phyloP scores from a whole-genome alignment of 2,797 vertebrate species.

The Cynodonichthys magdalenae region DNA sequence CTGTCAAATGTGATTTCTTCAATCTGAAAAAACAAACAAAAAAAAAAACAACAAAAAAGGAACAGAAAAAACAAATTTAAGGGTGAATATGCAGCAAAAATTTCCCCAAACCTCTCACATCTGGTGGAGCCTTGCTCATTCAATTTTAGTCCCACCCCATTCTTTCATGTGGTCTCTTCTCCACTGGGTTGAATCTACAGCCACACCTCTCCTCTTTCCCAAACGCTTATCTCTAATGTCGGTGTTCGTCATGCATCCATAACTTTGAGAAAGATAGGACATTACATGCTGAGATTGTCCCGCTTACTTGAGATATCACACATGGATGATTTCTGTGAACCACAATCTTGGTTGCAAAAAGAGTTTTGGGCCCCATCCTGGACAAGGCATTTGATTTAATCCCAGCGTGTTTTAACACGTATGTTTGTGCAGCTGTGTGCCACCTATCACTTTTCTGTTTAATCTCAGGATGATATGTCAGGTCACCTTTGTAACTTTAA shows the following conservation, averaged over 20 bases:
- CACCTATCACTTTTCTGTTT: constrained; percentile 30
- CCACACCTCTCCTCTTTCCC: constrained; percentile 59
- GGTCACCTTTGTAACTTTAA: constrained; percentile 22
- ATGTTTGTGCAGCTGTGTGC: constrained; percentile 56
- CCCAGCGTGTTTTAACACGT: constrained; percentile 42
- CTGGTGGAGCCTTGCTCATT: constrained; percentile 24
- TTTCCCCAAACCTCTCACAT: constrained; percentile 27
- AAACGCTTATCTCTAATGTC: constrained; percentile 64
- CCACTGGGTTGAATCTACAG: constrained; percentile 61
- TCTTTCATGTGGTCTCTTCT: background rate
- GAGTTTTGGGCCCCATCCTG: constrained; percentile 46
- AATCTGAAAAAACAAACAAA: constrained; percentile 14
- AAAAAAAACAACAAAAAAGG: constrained; percentile 12
- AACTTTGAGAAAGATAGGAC: constrained; percentile 59
- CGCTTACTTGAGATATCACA: constrained; percentile 59
- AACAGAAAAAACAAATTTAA: constrained; percentile 7
- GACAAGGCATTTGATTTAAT: constrained; percentile 51
- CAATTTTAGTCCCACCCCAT: constrained; percentile 16
- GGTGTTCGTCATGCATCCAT: constrained; percentile 61
- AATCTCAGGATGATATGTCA: constrained; percentile 43
- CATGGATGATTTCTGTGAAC: constrained; percentile 48
- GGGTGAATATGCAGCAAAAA: constrained; percentile 18
- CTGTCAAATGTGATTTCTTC: constrained; percentile 31
- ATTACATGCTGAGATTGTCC: constrained; percentile 56
- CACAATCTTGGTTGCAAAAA: constrained; percentile 39